A percentile compares a stretch with the other conserved stretches of the same genome.
Evolutionary conservation across 2,888 invertebrate species (phyloP).

Genomic region (Harmothoe impar): DNA sequence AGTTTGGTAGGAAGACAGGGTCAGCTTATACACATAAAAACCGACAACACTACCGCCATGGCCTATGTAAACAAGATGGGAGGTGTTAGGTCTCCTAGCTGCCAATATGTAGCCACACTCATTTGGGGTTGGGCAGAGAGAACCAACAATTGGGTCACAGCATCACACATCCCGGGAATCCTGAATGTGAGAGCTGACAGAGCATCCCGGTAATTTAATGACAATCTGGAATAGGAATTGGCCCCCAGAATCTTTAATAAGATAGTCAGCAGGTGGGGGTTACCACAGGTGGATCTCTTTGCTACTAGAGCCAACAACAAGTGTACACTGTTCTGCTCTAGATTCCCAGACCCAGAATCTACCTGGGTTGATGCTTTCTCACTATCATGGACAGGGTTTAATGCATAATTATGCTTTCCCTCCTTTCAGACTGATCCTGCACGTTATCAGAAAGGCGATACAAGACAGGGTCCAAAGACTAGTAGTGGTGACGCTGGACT

Average conservation of each 20-base stretch:
- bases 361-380: not conserved
- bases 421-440: conserved; percentile 20
- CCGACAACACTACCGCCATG: conserved; percentile 19
- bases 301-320: not conserved
- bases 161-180: not conserved
- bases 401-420: not conserved
- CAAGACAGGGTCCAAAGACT: not conserved
- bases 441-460: not conserved
- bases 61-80: not conserved
- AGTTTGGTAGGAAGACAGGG: not conserved
- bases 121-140: conserved; percentile 54
- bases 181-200: not conserved
- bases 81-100: not conserved
- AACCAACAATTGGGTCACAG: not conserved
- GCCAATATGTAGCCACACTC: not conserved
- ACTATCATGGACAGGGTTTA: not conserved
- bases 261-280: not conserved
- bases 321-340: not conserved
- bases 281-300: not conserved
- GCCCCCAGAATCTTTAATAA: not conserved
- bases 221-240: conserved; percentile 15
- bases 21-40: not conserved
- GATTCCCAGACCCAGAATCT: not conserved
- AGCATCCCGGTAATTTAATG: not conserved
- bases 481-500: not conserved